Conservation (phyloP, 1,140 invertebrate genomes). For the Phymorhynchus buccinoides region DNA sequence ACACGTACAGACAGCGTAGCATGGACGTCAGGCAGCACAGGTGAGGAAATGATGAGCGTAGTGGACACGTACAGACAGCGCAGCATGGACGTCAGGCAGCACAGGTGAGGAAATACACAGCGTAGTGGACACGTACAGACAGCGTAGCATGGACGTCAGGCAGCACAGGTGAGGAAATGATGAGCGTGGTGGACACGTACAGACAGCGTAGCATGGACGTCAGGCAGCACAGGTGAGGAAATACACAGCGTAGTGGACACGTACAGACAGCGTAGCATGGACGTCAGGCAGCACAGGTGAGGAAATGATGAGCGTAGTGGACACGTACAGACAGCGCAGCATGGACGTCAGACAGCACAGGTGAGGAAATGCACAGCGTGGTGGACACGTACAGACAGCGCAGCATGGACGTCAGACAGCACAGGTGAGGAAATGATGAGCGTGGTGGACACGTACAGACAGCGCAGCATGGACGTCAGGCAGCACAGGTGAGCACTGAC, state of each 20-base stretch:
- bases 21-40: conserved; percentile 90
- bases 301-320: conserved; percentile 89
- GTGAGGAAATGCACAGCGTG: conserved; percentile 90
- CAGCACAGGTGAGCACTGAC: no score
- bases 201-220: conserved; percentile 89
- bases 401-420: conserved; percentile 89
- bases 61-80: conserved; percentile 90
- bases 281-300: conserved; percentile 92
- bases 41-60: conserved; percentile 90
- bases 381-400: conserved; percentile 90
- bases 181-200: conserved; percentile 89
- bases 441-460: no score
- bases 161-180: conserved; percentile 93
- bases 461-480: no score
- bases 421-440: conserved; percentile 79
- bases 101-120: conserved; percentile 92
- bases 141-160: conserved; percentile 87
- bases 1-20: conserved; percentile 89
- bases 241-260: conserved; percentile 89
- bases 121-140: conserved; percentile 89
- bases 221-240: conserved; percentile 91
- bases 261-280: conserved; percentile 88
- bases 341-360: conserved; percentile 90
- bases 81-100: conserved; percentile 89
- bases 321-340: conserved; percentile 89